These are phyloP conservation scores for Eurytoma adleriae DNA, from an alignment of 2,888 invertebrate genomes.

Conservation along the genomic window DNA sequence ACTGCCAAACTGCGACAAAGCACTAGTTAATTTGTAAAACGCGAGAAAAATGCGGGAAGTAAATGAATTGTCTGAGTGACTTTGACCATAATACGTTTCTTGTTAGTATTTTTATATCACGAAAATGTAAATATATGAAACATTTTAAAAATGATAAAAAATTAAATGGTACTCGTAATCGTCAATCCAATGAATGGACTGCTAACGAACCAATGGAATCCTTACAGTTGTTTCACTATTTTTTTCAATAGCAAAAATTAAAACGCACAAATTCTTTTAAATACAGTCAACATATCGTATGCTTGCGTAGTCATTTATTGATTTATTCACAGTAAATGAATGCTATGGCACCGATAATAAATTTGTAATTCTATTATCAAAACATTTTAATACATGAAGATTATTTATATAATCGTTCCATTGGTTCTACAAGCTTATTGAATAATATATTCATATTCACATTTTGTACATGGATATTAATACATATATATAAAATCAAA, in stretches of 20 bases:
- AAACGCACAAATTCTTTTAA: constrained; percentile 36
- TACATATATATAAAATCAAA: constrained; percentile 13
- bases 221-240: constrained; percentile 23
- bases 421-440: constrained; percentile 63
- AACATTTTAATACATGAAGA: not conserved
- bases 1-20: constrained; percentile 75
- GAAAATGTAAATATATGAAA: constrained; percentile 65
- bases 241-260: not conserved
- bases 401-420: constrained; percentile 60
- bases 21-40: constrained; percentile 69
- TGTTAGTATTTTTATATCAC: constrained; percentile 74
- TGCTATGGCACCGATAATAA: too few relatives aligned
- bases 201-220: constrained; percentile 61
- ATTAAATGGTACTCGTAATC: constrained; percentile 44
- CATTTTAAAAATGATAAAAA: constrained; percentile 50
- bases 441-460: constrained; percentile 23
- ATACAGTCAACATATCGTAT: constrained; percentile 18
- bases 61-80: constrained; percentile 62
- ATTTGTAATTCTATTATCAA: not conserved
- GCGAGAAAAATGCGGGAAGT: constrained; percentile 59
- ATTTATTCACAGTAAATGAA: too few relatives aligned
- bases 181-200: constrained; percentile 31
- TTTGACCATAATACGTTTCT: constrained; percentile 66
- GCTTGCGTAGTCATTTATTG: too few relatives aligned
- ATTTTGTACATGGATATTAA: constrained; percentile 16